Evolutionary conservation across 2,888 invertebrate species (phyloP), one percentile per base, ranked within the genome.

Genomic region (Epirrhoe alternata): DNA sequence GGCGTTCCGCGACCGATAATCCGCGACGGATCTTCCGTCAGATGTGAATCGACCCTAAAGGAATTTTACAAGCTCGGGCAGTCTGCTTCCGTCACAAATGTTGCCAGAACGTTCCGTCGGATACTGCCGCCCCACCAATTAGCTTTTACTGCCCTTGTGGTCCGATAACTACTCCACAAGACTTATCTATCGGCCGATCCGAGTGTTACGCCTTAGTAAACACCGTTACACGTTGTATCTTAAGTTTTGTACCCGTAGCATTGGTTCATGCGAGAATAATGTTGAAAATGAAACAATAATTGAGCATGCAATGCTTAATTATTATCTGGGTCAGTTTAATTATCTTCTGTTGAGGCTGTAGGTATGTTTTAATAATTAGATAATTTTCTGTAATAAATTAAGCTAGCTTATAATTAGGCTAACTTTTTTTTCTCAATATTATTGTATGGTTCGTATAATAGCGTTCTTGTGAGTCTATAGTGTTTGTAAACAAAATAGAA

Each of bases 81-180:
- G 31, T n/a, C 61, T 47, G 62, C n/a, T 59, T 62, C 16, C 45
- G 0, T 5, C 10, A 5, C 4, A 49, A 66, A 51, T 47, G 35
- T 10, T 6, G 42, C 35, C 30, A n/a, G 17, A 63, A 33, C 59
- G 58, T 64, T 56, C 17, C 76, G 75, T 77, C 77, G 76, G 82
- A 86, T 82, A 87, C 86, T 84, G 81, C 89, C 87, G 79, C 86
- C 87, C 86, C 82, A 77, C 87, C 90, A 90, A 90, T 91, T 91
- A 92, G 90, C 90, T 87, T 90, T 91, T 89, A 91, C 89, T 88
- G 83, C 89, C 85, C 87, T 88, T 87, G 87, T 84, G 89, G 87
- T 86, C 85, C 86, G 89, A 89, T 90, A 90, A 87, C 87, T 88
- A 84, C 85, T 85, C 85, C 77, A 69, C 80, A 80, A 85, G 86